Percentiles rank a stretch among this genome's conserved stretches.
Conservation (phyloP, 2,888 invertebrate species). For the Arctia plantaginis region DNA sequence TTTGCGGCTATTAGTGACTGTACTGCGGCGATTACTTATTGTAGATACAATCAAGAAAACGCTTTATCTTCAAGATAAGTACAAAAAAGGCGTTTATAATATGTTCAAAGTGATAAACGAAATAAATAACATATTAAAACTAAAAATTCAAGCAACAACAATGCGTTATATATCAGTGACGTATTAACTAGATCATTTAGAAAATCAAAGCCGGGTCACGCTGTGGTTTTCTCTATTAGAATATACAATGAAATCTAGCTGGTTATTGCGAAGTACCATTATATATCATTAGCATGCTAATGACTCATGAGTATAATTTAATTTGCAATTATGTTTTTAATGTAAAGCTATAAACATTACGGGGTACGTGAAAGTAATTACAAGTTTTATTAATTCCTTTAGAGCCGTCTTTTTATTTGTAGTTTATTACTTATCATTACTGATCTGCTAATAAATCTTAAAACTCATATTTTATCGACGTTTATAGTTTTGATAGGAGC, state of each 20-base stretch:
- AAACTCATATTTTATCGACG: conserved; percentile 12
- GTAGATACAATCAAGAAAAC: neutral
- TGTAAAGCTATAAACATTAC: neutral
- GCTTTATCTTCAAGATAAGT: neutral
- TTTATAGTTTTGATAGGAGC: conserved; percentile 5
- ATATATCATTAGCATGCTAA: neutral
- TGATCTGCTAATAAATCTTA: conserved; percentile 2
- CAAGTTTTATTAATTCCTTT: conserved; percentile 7
- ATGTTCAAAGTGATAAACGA: too few species aligned
- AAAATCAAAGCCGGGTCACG: neutral
- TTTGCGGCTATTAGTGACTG: neutral
- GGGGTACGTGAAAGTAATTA: neutral
- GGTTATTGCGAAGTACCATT: neutral
- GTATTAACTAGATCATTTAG: neutral
- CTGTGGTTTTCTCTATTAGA: neutral
- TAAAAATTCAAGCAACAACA: too few species aligned
- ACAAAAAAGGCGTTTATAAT: neutral
- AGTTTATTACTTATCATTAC: conserved; percentile 15
- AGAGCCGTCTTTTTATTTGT: conserved; percentile 1
- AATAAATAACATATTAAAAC: too few species aligned
- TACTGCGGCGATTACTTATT: neutral
- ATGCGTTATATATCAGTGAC: neutral
- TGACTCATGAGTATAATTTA: neutral
- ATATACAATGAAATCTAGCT: neutral
- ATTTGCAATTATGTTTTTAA: neutral